These are phyloP conservation scores for Desmophyllum pertusum DNA, from an alignment of 92 coral and sea anemone genomes.

Conservation along the genomic window DNA sequence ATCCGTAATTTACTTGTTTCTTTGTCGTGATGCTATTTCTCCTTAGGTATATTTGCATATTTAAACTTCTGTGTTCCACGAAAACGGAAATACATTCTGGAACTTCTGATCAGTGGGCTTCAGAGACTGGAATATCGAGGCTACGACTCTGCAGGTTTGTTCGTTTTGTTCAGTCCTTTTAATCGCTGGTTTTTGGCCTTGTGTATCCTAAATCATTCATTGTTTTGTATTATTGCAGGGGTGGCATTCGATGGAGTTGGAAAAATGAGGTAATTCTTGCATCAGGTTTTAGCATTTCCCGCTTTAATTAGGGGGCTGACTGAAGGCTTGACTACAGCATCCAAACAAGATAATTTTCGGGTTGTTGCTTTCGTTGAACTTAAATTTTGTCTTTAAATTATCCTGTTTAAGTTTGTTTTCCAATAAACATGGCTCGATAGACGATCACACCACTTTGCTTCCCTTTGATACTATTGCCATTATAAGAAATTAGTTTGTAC, in stretches of 20 bases:
- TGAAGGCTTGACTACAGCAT: background rate
- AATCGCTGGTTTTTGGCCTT: background rate
- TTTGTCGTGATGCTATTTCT: background rate
- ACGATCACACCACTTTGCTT: background rate
- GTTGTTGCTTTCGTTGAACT: background rate
- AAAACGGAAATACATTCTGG: conserved; percentile 84
- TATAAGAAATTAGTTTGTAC: background rate
- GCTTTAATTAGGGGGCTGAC: background rate
- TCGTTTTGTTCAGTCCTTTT: background rate
- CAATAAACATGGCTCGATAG: too few relatives aligned
- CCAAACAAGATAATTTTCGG: background rate
- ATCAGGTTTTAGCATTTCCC: background rate
- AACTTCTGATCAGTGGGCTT: conserved; percentile 88
- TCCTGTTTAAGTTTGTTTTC: background rate
- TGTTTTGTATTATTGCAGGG: conserved; percentile 57
- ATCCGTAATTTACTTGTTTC: background rate
- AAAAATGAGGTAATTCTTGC: conserved; percentile 66
- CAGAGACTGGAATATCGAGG: conserved; percentile 94
- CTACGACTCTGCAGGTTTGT: conserved; percentile 95
- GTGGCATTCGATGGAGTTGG: conserved; percentile 88
- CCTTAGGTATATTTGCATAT: conserved; percentile 94
- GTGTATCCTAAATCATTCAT: background rate
- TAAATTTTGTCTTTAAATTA: background rate
- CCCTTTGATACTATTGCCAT: background rate
- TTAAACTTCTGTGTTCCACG: conserved; percentile 96